Base-by-base conservation (phyloP, 2,113 vertebrate genomes). In the Terrapene triunguis region DNA sequence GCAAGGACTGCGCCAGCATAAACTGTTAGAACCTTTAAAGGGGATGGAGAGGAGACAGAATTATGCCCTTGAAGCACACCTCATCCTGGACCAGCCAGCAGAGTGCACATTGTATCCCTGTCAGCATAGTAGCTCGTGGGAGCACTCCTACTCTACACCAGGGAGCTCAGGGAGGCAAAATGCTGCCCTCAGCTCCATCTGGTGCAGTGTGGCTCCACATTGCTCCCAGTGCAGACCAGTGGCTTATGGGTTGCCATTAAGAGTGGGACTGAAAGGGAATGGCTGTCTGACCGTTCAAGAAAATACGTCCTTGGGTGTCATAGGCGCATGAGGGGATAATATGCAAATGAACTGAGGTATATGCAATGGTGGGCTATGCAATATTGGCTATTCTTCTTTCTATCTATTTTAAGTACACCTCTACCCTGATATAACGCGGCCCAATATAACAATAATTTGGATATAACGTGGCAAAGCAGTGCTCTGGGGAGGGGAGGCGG, bases 1-100 rank as follows among this genome's bases (percentile, higher is more conserved):
- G 78, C 27, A 21, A 87, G 24, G 47, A 76, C 11, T 7, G 55
- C 8, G 93, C 29, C 81, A 62, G 21, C 7, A 88, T 3, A 24
- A 82, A 21, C 44, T 57, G 27, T 21, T 80, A 29, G 91, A 92
- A 84, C 3, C 44, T 44, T 29, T 72, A 57, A 3, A 48, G 44
- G 78, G 76, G 65, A 17, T n/a, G 35, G 19, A 21, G 65, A 0
- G 10, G 84, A 57, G 80, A 81, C 35, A 82, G 53, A 1, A 13
- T 0, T 0, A 1, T 0, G 1, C 29, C 27, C 1, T 76, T 5
- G 13, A 19, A 0, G 12, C 10, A 44, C n/a, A 55, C 32, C 25
- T 32, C 0, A 13, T 57, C 8, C 32, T 3, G 8, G 4, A n/a
- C 16, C 8, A 2, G 1, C 5, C 13, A 3, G 35, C n/a, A 32